Evolutionary conservation across 1,140 invertebrate genomes (phyloP).

Genomic region (Amphibalanus amphitrite): DNA sequence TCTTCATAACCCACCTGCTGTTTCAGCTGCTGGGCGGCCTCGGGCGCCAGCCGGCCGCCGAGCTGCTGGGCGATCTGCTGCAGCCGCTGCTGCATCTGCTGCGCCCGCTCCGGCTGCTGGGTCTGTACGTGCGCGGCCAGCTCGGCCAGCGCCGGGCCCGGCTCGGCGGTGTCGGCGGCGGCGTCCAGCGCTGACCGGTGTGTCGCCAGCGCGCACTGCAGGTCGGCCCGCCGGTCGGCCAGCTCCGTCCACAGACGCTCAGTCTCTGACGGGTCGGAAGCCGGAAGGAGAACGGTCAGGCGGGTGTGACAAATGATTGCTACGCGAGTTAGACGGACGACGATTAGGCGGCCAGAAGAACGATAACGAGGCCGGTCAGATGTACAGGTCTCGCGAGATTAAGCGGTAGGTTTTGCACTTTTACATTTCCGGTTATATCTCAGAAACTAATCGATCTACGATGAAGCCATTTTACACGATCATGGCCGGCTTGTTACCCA

Average conservation of each 20-base stretch:
- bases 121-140: neutral
- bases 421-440: too few species aligned
- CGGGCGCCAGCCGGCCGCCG: neutral
- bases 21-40: neutral
- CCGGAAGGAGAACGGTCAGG: too few species aligned
- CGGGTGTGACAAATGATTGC: too few species aligned
- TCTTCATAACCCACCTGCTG: neutral
- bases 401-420: too few species aligned
- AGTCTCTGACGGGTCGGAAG: neutral
- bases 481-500: too few species aligned
- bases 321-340: too few species aligned
- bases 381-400: too few species aligned
- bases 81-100: neutral
- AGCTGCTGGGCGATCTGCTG: neutral
- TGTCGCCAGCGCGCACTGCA: neutral
- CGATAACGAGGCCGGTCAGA: too few species aligned
- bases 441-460: too few species aligned
- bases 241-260: constrained; percentile 35
- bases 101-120: neutral
- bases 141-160: neutral
- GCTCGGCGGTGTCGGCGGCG: neutral
- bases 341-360: too few species aligned
- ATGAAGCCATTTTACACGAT: too few species aligned
- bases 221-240: constrained; percentile 26
- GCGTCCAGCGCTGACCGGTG: neutral